A percentile compares a stretch with the other conserved stretches of the same genome.
Evolutionary conservation across 2,797 vertebrate species (phyloP).

Genomic region (Hozukius guyotensis): DNA sequence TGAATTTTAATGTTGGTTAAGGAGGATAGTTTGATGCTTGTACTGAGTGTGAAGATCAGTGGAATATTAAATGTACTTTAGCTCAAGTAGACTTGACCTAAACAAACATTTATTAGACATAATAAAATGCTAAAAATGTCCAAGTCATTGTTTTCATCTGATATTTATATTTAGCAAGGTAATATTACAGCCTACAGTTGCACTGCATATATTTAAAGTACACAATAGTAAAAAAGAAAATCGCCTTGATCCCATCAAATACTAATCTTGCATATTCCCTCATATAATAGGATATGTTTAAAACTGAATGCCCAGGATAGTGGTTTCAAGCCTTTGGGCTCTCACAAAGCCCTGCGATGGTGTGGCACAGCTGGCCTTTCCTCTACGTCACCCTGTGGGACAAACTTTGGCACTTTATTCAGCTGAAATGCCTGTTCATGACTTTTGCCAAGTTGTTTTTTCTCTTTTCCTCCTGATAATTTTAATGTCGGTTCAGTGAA

Average conservation of each 20-base stretch:
- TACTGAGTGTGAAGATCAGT: neutral
- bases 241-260: neutral
- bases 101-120: neutral
- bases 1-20: slow-evolving; percentile 16
- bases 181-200: neutral
- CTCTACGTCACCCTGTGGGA: slow-evolving; percentile 34
- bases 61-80: neutral
- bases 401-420: slow-evolving; percentile 49
- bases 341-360: neutral
- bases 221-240: neutral
- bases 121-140: neutral
- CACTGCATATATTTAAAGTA: neutral
- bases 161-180: slow-evolving; percentile 3
- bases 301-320: neutral
- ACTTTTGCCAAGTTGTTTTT: slow-evolving; percentile 38
- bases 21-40: neutral
- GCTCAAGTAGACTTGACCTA: neutral
- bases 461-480: slow-evolving; percentile 3
- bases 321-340: slow-evolving; percentile 3
- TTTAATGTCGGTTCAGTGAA: slow-evolving; percentile 12
- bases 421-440: slow-evolving; percentile 42
- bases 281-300: neutral
- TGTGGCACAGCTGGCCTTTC: slow-evolving; percentile 48
- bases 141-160: neutral
- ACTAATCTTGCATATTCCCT: neutral